Evolutionary conservation across 2,797 vertebrate genomes (phyloP).

Genomic region (Saxicola maurus): DNA sequence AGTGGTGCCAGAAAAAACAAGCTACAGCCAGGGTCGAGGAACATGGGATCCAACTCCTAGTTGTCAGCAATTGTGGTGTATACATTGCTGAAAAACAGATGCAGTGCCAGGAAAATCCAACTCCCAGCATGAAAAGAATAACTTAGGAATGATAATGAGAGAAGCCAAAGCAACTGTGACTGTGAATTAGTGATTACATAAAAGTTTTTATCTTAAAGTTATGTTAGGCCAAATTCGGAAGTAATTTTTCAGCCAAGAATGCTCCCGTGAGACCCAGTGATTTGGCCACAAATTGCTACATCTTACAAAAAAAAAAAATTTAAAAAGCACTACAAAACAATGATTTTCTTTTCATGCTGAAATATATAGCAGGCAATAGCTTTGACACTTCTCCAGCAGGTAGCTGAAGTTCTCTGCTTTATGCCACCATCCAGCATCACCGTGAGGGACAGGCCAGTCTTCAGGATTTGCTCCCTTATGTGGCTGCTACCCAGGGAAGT

Average conservation of each 20-base stretch:
- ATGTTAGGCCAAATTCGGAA: constrained; percentile 15
- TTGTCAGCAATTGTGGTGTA: constrained; percentile 56
- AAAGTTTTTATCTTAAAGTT: constrained; percentile 51
- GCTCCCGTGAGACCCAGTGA: neutral
- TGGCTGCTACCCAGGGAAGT: neutral
- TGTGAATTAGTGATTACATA: constrained; percentile 23
- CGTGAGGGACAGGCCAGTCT: accelerated
- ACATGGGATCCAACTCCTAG: constrained; percentile 45
- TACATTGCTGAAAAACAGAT: constrained; percentile 47
- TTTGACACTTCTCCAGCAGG: neutral
- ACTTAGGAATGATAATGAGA: constrained; percentile 36
- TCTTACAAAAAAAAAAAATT: neutral
- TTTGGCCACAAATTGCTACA: constrained; percentile 2
- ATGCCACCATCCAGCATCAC: neutral
- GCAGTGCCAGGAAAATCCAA: constrained; percentile 55
- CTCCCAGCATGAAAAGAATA: constrained; percentile 52
- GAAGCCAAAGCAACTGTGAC: neutral
- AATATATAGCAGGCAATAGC: neutral
- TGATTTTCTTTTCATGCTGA: neutral
- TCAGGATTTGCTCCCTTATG: neutral
- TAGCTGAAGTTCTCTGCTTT: neutral
- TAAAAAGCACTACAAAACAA: neutral
- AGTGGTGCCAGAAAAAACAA: constrained; percentile 57
- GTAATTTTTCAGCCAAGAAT: constrained; percentile 15
- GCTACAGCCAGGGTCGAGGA: constrained; percentile 37